Percentiles rank a stretch among this genome's conserved stretches.
phyloP scores from a whole-genome alignment of 2,797 vertebrate genomes.

The Decapterus maruadsi region DNA sequence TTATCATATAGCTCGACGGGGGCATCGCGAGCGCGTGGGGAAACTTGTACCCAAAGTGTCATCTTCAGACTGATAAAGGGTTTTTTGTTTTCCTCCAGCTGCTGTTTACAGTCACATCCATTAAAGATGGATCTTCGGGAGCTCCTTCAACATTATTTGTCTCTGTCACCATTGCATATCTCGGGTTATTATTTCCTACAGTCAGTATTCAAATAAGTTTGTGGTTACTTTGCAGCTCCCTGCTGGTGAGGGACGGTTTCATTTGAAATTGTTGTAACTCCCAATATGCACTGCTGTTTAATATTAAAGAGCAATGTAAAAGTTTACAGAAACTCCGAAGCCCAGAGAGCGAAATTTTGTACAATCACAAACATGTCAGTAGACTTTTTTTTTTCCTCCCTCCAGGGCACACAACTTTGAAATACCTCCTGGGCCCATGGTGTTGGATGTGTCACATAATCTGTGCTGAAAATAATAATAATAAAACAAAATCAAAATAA shows the following conservation, averaged over 20 bases:
- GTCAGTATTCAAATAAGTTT: conserved; percentile 50
- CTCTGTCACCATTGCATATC: conserved; percentile 15
- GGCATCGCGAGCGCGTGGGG: conserved; percentile 33
- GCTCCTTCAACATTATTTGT: conserved; percentile 31
- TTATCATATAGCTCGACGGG: conserved; percentile 55
- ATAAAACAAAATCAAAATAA: not conserved
- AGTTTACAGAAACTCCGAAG: conserved; percentile 43
- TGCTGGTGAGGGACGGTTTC: conserved; percentile 35
- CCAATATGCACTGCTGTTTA: conserved; percentile 45
- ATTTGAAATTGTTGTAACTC: conserved; percentile 43
- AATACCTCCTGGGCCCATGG: conserved; percentile 18
- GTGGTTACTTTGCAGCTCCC: conserved; percentile 34
- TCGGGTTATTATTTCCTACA: conserved; percentile 25
- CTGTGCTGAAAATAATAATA: not conserved
- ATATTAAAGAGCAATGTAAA: conserved; percentile 53
- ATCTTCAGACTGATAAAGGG: conserved; percentile 25
- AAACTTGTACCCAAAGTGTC: conserved; percentile 30
- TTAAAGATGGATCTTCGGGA: conserved; percentile 25
- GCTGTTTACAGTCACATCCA: conserved; percentile 14
- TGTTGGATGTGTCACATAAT: conserved; percentile 19
- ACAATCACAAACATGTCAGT: conserved; percentile 32
- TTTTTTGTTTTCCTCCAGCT: conserved; percentile 9
- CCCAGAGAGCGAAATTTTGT: conserved; percentile 18
- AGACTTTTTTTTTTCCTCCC: not conserved
- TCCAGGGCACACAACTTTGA: conserved; percentile 7